A percentile compares a stretch with the other conserved stretches of the same genome.
phyloP scores from a whole-genome alignment of 2,113 vertebrate genomes.

The Typhlomys cinereus region DNA sequence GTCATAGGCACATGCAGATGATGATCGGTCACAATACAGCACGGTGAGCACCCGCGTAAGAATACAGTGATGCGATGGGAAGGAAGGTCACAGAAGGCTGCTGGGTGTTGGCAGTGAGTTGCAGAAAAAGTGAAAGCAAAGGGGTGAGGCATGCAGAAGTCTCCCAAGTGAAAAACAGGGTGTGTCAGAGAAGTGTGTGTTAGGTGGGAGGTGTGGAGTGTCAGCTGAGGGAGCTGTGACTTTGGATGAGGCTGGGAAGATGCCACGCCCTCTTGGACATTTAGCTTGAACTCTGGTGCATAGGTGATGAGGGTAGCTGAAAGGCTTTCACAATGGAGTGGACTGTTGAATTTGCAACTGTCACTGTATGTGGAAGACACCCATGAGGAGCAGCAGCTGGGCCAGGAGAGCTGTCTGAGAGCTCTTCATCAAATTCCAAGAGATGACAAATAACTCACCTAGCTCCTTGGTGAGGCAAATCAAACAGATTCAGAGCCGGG shows the following conservation, averaged over 20 bases:
- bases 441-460: background rate
- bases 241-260: background rate
- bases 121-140: background rate
- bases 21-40: background rate
- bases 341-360: no score
- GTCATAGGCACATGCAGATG: background rate
- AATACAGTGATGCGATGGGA: background rate
- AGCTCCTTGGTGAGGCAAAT: background rate
- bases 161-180: background rate
- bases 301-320: background rate
- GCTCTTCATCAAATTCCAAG: background rate
- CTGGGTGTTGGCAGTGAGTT: background rate
- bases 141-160: background rate
- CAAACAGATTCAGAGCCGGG: background rate
- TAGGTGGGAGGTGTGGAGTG: background rate
- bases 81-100: background rate
- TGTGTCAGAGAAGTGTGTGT: background rate
- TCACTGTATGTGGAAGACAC: background rate
- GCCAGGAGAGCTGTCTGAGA: accelerated
- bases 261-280: background rate
- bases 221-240: background rate
- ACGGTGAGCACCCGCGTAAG: background rate
- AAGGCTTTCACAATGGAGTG: background rate
- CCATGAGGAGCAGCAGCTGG: no score
- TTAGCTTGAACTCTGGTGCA: background rate